phyloP scores from a whole-genome alignment of 2,113 vertebrate species.

The Mirounga angustirostris region DNA sequence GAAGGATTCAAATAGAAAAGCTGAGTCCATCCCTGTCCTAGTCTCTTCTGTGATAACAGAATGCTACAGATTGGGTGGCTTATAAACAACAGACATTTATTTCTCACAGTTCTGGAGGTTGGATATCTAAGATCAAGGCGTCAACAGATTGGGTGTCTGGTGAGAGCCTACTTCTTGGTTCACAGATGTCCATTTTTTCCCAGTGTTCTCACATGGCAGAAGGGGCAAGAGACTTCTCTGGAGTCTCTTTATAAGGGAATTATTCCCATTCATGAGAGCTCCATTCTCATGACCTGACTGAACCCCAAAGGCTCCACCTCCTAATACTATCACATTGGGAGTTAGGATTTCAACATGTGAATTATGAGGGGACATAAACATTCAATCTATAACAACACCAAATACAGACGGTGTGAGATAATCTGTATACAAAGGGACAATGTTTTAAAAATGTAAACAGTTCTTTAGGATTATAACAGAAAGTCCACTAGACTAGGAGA shows the following conservation, averaged over 20 bases:
- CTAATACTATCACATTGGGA: neutral
- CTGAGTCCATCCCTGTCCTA: neutral
- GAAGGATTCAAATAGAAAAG: neutral
- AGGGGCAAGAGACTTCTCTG: neutral
- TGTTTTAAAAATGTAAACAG: neutral
- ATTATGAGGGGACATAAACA: neutral
- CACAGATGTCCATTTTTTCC: no score
- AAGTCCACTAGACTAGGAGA: neutral
- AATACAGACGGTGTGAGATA: neutral
- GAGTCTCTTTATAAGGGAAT: neutral
- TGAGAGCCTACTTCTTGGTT: neutral
- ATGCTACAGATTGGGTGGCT: neutral
- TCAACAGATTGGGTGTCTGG: neutral
- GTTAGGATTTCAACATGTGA: neutral
- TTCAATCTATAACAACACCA: neutral
- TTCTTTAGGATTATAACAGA: neutral
- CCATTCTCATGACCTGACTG: neutral
- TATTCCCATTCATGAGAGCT: no score
- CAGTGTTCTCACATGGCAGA: neutral
- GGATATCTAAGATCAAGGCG: neutral
- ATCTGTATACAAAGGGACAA: neutral
- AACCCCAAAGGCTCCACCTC: neutral
- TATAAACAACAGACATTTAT: no score
- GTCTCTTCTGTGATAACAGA: neutral
- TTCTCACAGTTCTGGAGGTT: neutral